Evolutionary conservation across 1,140 invertebrate species (phyloP), one percentile per base, ranked within the genome.

Genomic region (Eufriesea mexicana): DNA sequence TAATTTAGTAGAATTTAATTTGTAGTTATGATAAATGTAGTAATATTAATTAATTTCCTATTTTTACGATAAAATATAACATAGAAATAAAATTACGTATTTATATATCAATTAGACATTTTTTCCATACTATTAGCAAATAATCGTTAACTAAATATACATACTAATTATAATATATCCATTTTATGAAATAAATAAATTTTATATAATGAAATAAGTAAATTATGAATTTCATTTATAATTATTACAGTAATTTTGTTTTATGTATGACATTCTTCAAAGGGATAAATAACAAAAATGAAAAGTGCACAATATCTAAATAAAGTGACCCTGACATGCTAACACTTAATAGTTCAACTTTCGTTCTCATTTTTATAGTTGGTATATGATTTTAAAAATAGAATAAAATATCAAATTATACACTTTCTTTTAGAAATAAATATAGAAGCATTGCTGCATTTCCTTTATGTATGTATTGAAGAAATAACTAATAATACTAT

Each of bases 301-400:
- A 68, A 61, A 49, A 42, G 12, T 72, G 23, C 25, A 47, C 23
- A 57, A n/a, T 42, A 42, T 47, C 14, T n/a, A 20, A 82, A 66
- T 47, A 74, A 64, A 25, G 72, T 75, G 90, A 75, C 92, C 92
- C 89, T 92, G 91, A 92, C 92, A 91, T 73, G 85, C 78, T 92
- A 92, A 92, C 89, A 89, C 77, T 87, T 74, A 90, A 76, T 90
- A 88, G 86, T 88, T 82, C 81, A 87, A 91, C 91, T 92, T 92
- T 91, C 89, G 81, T 91, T 91, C 90, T 92, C 91, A 91, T 89
- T 92, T 92, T 92, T 92, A 91, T 90, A 85, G 88, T 87, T 85
- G 83, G 80, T 79, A n/a, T 62, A 80, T 57, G n/a, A 57, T 68
- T 80, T 86, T 76, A 66, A 71, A 86, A 87, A 80, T 83, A 67